Base-by-base conservation (phyloP, 2,888 invertebrate species). In the Cheilosia vernalis region DNA sequence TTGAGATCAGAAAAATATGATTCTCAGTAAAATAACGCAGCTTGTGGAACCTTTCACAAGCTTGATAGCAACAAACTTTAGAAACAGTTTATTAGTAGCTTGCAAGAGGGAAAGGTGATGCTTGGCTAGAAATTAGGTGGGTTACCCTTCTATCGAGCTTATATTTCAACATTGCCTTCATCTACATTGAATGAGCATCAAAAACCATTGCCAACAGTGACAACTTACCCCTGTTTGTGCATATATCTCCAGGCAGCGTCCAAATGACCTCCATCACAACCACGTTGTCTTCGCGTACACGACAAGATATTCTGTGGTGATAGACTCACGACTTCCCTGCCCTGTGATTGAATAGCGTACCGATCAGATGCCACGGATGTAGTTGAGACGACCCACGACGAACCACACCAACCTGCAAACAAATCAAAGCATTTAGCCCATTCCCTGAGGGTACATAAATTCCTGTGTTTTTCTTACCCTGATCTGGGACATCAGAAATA, bases 351-450 rank as follows among this genome's bases (percentile, higher is more conserved):
- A 87, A 98, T 96, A 5, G 96, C 96, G 88, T 96, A 95, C 89
- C 97, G 94, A 91, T 97, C 97, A 63, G 96, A 95, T 70, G 96
- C 96, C 47, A 97, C 95, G 15, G 95, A 94, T 13, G 96, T 95
- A 0, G 98, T 96, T 0, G 97, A 96, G 30, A 98, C 94, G 0
- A 98, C 98, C 98, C 98, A 99, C 2, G 98, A 98, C 0, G 98
- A 95, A 0, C 96, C 98, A 90, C 98, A 92, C 93, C 95, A 94
- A 21, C 94, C 94, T 89, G 5, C 19, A 17, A 73, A 42, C 2
- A 42, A 1, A 55, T 5, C 2, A 49, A 2, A 2, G 17, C 0
- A 40, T 64, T 51, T 17, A 47, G 19, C n/a, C 24, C 67, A 7
- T 17, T 53, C 4, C 1, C 60, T 2, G 7, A 15, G 15, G 30